Conservation (phyloP, 2,797 vertebrate species). For the Enteromius afrohamiltoni region DNA sequence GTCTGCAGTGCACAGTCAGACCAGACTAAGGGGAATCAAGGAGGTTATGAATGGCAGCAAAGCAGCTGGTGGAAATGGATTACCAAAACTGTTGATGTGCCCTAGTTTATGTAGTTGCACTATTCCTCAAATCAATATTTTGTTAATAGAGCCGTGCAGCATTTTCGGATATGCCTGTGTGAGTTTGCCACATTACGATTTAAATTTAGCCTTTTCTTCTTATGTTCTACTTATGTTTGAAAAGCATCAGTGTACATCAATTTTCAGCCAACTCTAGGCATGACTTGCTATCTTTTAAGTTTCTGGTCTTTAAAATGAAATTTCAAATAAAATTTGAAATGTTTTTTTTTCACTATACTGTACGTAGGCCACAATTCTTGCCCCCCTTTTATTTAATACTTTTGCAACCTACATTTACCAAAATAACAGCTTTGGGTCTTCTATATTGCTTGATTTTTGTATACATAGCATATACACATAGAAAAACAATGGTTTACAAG, state of each 20-base stretch:
- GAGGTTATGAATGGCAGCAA: constrained; percentile 17
- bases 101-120: background rate
- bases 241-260: background rate
- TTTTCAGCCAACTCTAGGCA: background rate
- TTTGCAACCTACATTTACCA: background rate
- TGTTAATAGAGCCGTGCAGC: background rate
- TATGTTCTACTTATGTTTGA: background rate
- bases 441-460: background rate
- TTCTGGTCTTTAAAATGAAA: background rate
- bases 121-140: background rate
- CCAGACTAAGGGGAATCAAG: constrained; percentile 10
- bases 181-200: background rate
- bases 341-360: background rate
- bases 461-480: background rate
- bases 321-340: no score
- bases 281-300: background rate
- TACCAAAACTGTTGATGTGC: background rate
- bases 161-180: background rate
- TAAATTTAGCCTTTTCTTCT: background rate
- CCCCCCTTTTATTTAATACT: background rate
- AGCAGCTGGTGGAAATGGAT: constrained; percentile 15
- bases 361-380: background rate
- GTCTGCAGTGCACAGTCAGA: constrained; percentile 34
- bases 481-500: no score
- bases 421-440: background rate